phyloP scores from a whole-genome alignment of 2,888 invertebrate genomes.

The Physocephala rufipes region DNA sequence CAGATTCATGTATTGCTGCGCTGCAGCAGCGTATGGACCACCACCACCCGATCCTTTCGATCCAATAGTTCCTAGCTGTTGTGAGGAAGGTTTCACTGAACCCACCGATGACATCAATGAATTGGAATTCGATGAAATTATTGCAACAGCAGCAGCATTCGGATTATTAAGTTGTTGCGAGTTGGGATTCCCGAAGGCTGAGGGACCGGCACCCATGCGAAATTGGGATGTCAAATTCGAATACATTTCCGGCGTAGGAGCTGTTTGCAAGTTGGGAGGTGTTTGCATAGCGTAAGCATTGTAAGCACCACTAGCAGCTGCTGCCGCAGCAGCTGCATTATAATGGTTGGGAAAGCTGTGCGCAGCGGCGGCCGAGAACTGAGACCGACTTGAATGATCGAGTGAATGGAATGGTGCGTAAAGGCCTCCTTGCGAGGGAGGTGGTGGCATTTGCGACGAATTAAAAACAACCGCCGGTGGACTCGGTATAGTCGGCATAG shows the following conservation, averaged over 20 bases:
- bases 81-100: slow-evolving; percentile 80
- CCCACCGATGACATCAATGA: slow-evolving; percentile 90
- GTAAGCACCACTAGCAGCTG: slow-evolving; percentile 71
- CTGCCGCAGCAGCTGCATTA: slow-evolving; percentile 65
- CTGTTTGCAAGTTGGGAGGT: slow-evolving; percentile 66
- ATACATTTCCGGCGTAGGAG: slow-evolving; percentile 77
- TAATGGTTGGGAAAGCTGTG: slow-evolving; percentile 69
- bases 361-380: slow-evolving; percentile 73
- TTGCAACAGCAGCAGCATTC: slow-evolving; percentile 75
- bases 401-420: slow-evolving; percentile 84
- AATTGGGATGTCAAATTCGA: slow-evolving; percentile 72
- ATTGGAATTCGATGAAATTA: slow-evolving; percentile 88
- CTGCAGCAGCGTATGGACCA: slow-evolving; percentile 55
- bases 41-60: slow-evolving; percentile 60
- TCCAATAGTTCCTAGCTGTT: slow-evolving; percentile 86
- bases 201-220: slow-evolving; percentile 72
- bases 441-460: slow-evolving; percentile 76
- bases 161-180: slow-evolving; percentile 83
- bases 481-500: slow-evolving; percentile 86
- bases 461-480: slow-evolving; percentile 81
- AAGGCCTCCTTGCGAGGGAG: slow-evolving; percentile 74
- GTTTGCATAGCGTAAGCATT: slow-evolving; percentile 72
- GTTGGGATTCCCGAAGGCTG: slow-evolving; percentile 68
- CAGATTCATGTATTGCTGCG: slow-evolving; percentile 65
- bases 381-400: slow-evolving; percentile 76